Evolutionary conservation across 2,797 vertebrate genomes (phyloP), one percentile per base, ranked within the genome.

Genomic region (Staurois parvus): DNA sequence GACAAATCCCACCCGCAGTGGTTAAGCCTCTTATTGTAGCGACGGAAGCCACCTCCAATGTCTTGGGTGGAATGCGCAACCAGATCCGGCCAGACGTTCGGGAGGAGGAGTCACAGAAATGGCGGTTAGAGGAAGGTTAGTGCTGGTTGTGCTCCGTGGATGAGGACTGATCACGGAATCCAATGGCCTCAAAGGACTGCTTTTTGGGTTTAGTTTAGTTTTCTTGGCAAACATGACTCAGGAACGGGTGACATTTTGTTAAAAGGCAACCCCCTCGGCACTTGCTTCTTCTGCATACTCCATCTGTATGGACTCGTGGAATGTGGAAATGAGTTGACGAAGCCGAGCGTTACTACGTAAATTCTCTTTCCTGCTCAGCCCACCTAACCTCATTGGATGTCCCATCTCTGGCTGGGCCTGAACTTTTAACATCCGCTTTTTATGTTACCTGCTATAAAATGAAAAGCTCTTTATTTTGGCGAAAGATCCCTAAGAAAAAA

Each of bases 101-200:
- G 42, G 98, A 99, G 85, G 98, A 99, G 79, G 98, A 99, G 85
- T 97, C 98, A 4, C 98, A 99, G 92, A 99, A 99, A 77, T 99
- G 98, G 98, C 96, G 97, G 87, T 95, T 95, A 1, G 96, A 94
- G 26, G 96, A 97, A 34, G 96, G 97, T 34, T 97, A 91, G 94
- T 2, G 0, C 17, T 34, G 76, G n/a, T 8, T 17, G 72, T 75
- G 3, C 0, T 5, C 79, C 0, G 37, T 79, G 84, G 37, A 67
- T 83, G 32, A 24, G 34, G 37, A 32, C 73, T 48, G 79, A 48
- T 78, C 28, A 66, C 1, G 11, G 70, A 88, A 72, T 79, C 52
- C 68, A 4, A 2, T 4, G 72, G 21, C 37, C 84, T 89, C 84
- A 4, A 0, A 8, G 67, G 81, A 87, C 90, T 84, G 76, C 81